Conservation (phyloP, 1,140 invertebrate species). For the Glossosoma conforme region DNA sequence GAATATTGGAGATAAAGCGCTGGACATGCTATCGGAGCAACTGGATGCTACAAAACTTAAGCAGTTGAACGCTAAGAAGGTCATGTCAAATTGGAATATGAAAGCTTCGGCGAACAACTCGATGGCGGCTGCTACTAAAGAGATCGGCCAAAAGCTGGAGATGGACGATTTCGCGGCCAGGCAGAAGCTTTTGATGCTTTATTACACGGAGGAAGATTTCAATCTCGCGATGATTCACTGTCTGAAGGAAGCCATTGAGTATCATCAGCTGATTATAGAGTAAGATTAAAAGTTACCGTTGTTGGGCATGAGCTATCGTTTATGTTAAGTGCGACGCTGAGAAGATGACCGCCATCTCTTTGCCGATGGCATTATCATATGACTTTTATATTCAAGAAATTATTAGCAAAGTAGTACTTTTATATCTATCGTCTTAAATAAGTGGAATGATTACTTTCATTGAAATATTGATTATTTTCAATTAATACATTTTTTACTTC, state of each 20-base stretch:
- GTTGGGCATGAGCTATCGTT: too few species aligned
- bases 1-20: constrained; percentile 9
- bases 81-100: too few species aligned
- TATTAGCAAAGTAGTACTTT: too few species aligned
- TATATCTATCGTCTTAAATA: too few species aligned
- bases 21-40: constrained; percentile 10
- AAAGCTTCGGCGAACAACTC: not conserved
- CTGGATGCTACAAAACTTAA: not conserved
- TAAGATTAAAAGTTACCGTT: constrained; percentile 4
- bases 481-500: too few species aligned
- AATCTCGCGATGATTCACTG: constrained; percentile 14
- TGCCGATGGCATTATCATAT: too few species aligned
- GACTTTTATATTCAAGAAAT: too few species aligned
- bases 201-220: constrained; percentile 22
- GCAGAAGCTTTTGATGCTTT: constrained; percentile 12
- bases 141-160: not conserved
- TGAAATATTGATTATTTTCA: too few species aligned
- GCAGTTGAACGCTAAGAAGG: not conserved
- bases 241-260: constrained; percentile 24
- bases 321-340: too few species aligned
- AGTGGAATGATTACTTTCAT: too few species aligned
- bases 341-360: too few species aligned
- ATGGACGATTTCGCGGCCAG: not conserved
- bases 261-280: constrained; percentile 24
- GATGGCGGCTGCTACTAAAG: not conserved